These are phyloP conservation scores for Hirtodrosophila confusa DNA, from an alignment of 2,888 invertebrate species.

Conservation along the genomic window DNA sequence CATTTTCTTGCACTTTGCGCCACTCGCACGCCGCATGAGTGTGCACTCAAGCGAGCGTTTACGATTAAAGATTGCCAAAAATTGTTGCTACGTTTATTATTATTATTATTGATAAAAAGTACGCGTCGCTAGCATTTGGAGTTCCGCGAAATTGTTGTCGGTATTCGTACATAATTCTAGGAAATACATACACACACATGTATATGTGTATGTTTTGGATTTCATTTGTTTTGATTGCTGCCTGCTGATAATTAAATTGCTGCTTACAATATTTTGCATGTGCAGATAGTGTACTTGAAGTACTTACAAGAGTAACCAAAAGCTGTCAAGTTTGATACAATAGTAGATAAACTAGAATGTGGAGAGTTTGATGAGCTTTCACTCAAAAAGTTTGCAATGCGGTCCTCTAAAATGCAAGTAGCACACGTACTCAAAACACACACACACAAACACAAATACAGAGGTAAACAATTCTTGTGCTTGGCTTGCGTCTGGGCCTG, in stretches of 20 bases:
- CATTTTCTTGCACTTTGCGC: conserved; percentile 44
- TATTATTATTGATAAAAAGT: conserved; percentile 51
- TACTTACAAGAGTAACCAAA: not conserved
- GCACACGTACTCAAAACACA: conserved; percentile 4
- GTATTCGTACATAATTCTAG: conserved; percentile 16
- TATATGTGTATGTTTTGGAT: conserved; percentile 33
- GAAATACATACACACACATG: not conserved
- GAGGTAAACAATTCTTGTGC: conserved; percentile 32
- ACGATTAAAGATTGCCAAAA: conserved; percentile 40
- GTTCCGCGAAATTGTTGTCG: conserved; percentile 48
- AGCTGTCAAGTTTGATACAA: not conserved
- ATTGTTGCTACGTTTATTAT: conserved; percentile 33
- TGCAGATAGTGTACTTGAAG: conserved; percentile 8
- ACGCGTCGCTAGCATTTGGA: conserved; percentile 28
- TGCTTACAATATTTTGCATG: conserved; percentile 18
- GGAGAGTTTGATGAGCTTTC: conserved; percentile 31
- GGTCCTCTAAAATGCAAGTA: conserved; percentile 33
- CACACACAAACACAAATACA: conserved; percentile 19
- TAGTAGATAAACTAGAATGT: conserved; percentile 3
- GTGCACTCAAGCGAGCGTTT: conserved; percentile 14
- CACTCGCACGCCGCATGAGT: conserved; percentile 13
- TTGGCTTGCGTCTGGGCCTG: conserved; percentile 49
- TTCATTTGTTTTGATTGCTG: conserved; percentile 53
- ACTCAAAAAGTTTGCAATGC: conserved; percentile 22
- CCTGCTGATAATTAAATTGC: conserved; percentile 35